Evolutionary conservation across 1,140 invertebrate species (phyloP).

Genomic region (Caenorhabditis briggsae): DNA sequence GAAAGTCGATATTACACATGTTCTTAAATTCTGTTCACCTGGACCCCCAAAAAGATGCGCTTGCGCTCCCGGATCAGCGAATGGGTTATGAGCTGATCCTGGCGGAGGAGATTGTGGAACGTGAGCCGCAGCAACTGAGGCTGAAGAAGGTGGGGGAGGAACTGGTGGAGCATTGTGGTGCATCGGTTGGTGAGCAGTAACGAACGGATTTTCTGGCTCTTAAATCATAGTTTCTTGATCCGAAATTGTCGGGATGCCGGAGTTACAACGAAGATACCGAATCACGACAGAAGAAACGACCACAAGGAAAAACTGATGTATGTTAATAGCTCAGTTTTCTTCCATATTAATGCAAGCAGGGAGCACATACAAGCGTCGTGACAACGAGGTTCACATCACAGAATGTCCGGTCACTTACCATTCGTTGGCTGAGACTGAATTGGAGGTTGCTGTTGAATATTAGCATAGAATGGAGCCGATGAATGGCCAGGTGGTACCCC

Average conservation of each 20-base stretch:
- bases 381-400: neutral
- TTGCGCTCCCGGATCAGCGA: conserved; percentile 35
- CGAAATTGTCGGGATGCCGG: neutral
- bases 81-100: neutral
- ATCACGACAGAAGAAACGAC: neutral
- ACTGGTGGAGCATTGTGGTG: conserved; percentile 28
- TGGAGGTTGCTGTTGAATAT: conserved; percentile 20
- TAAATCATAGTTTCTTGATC: neutral
- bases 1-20: too few species aligned
- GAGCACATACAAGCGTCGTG: neutral
- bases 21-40: conserved; percentile 35
- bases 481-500: conserved; percentile 33
- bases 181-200: conserved; percentile 24
- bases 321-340: too few species aligned
- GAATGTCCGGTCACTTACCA: neutral
- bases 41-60: conserved; percentile 50
- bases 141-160: conserved; percentile 32
- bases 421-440: conserved; percentile 5
- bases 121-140: conserved; percentile 47
- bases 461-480: conserved; percentile 28
- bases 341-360: neutral
- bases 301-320: too few species aligned
- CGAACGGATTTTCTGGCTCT: conserved; percentile 36
- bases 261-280: conserved; percentile 9
- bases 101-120: conserved; percentile 46